phyloP scores from a whole-genome alignment of 2,888 invertebrate genomes.

The Nudaria mundana region DNA sequence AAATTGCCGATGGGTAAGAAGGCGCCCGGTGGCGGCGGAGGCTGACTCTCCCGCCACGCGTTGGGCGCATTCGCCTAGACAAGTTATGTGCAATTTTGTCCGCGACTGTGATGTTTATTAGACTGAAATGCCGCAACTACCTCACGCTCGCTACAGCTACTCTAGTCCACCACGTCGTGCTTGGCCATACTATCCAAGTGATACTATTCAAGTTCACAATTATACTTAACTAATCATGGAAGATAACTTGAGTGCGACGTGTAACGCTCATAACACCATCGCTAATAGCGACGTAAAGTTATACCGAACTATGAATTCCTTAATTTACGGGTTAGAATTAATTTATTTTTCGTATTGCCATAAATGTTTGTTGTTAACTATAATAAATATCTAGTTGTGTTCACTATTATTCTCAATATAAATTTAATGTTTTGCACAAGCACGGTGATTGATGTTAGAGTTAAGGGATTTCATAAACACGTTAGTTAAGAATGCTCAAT shows the following conservation, averaged over 20 bases:
- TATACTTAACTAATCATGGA: slow-evolving; percentile 17
- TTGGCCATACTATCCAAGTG: slow-evolving; percentile 39
- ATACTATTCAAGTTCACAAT: slow-evolving; percentile 12
- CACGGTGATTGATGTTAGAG: slow-evolving; percentile 65
- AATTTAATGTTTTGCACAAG: slow-evolving; percentile 66
- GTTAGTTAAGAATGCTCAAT: slow-evolving; percentile 75
- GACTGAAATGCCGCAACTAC: slow-evolving; percentile 83
- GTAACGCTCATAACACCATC: slow-evolving; percentile 45
- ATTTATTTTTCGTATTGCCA: slow-evolving; percentile 70
- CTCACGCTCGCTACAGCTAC: slow-evolving; percentile 77
- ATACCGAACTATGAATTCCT: slow-evolving; percentile 45
- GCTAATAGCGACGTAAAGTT: slow-evolving; percentile 59
- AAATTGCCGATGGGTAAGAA: slow-evolving; percentile 54
- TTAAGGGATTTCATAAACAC: slow-evolving; percentile 53
- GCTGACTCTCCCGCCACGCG: slow-evolving; percentile 48
- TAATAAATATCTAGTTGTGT: slow-evolving; percentile 56
- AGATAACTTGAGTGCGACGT: slow-evolving; percentile 44
- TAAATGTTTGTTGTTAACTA: slow-evolving; percentile 73
- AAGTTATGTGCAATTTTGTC: slow-evolving; percentile 79
- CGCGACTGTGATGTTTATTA: slow-evolving; percentile 86
- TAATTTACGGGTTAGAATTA: slow-evolving; percentile 64
- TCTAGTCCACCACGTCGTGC: slow-evolving; percentile 74
- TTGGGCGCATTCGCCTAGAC: slow-evolving; percentile 58
- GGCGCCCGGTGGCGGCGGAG: too few species aligned
- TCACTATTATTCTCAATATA: slow-evolving; percentile 56